Evolutionary conservation across 2,113 vertebrate species (phyloP), one percentile per base, ranked within the genome.

Genomic region (Chaetorhynchus papuensis): DNA sequence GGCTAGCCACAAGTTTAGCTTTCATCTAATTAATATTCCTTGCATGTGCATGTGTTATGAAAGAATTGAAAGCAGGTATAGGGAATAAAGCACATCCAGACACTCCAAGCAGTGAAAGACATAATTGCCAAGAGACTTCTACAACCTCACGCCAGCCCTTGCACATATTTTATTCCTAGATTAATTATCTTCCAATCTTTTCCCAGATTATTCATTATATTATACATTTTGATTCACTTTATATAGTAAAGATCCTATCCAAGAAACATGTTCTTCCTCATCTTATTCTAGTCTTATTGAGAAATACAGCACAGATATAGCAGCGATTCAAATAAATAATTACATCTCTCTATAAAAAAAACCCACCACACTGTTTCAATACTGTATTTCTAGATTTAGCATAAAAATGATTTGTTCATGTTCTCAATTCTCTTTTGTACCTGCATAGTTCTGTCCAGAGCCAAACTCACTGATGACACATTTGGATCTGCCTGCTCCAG

Each of bases 1-100:
- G 37, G 64, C 61, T 89, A 81, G 47, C 44, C 71, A 89, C 1
- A 2, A 92, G 52, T 94, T 94, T 83, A 86, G 64, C 49, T 77
- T 83, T 90, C 68, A 81, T 30, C 64, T 94, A 70, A 94, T 96
- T 94, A 93, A 89, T 94, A 96, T 90, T 89, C 93, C 49, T 87
- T 71, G 68, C 1, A 6, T 64, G 93, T 71, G 39, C 50, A 31
- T 11, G n/a, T 53, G 35, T 94, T 90, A 94, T 28, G 72, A 84
- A 93, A 92, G 83, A 92, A 87, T 4, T 70, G 11, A 41, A 95
- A 86, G 44, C 63, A 83, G 71, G 76, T 66, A 41, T 81, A 81
- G 20, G 56, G 47, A 93, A 68, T 74, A 94, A 96, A 61, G 61
- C 54, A 93, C 44, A 56, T 33, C 33, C 44, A 56, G 82, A 49